phyloP scores from a whole-genome alignment of 2,888 invertebrate species.

The Gymnocheta viridis region DNA sequence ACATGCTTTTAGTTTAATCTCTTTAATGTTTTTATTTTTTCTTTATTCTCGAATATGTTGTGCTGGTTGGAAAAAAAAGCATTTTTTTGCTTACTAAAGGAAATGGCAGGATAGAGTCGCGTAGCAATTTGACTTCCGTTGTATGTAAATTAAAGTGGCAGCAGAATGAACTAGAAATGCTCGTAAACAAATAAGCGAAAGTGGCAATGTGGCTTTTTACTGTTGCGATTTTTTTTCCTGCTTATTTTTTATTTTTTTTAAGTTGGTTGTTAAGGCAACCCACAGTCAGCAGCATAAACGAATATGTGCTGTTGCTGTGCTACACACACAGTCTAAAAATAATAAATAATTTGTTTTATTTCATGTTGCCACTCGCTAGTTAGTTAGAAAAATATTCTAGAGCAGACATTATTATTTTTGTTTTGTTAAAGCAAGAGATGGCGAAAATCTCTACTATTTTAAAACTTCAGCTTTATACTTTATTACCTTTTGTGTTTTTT shows the following conservation, averaged over 20 bases:
- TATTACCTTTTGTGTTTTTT: neutral
- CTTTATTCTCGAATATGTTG: neutral
- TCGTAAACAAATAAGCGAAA: conserved; percentile 66
- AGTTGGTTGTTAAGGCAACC: conserved; percentile 45
- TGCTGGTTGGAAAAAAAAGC: neutral
- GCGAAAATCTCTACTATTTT: neutral
- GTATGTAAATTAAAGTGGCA: conserved; percentile 66
- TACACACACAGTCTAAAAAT: conserved; percentile 14
- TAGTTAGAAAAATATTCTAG: neutral
- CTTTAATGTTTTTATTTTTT: conserved; percentile 4
- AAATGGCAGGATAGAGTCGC: neutral
- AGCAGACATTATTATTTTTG: conserved; percentile 14
- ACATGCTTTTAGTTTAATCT: conserved; percentile 57
- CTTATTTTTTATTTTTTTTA: neutral
- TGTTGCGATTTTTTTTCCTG: neutral
- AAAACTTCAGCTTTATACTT: neutral
- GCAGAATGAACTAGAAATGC: conserved; percentile 23
- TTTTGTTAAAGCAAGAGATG: neutral
- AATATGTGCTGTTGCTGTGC: neutral
- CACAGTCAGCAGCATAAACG: conserved; percentile 24
- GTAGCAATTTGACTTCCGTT: conserved; percentile 51
- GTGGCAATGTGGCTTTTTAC: conserved; percentile 59
- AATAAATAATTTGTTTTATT: conserved; percentile 54
- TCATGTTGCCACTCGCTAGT: conserved; percentile 19
- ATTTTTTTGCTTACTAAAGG: neutral